phyloP scores from a whole-genome alignment of 2,113 vertebrate genomes.

The Theropithecus gelada region DNA sequence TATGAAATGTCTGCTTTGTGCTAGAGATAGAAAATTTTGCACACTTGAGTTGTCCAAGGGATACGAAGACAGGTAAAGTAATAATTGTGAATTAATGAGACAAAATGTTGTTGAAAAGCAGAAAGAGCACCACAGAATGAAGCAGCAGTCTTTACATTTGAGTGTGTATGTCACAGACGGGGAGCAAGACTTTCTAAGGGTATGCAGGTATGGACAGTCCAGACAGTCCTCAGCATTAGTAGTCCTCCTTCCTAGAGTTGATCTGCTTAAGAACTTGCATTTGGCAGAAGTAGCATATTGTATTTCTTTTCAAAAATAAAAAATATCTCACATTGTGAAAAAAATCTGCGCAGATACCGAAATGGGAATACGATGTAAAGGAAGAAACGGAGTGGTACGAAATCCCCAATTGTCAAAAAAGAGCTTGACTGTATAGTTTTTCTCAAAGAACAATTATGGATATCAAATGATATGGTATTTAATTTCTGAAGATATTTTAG shows the following conservation, averaged over 20 bases:
- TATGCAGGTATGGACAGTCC: rapidly evolving
- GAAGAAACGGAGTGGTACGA: neutral
- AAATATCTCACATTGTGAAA: neutral
- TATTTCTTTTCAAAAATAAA: neutral
- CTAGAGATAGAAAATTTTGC: neutral
- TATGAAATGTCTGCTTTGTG: neutral
- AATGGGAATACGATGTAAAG: neutral
- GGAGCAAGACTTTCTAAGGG: neutral
- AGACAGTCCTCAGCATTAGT: neutral
- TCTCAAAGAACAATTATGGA: neutral
- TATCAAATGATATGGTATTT: neutral
- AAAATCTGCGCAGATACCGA: neutral
- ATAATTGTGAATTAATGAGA: neutral
- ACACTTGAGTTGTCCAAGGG: neutral
- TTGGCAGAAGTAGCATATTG: neutral
- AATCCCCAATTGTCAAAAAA: neutral
- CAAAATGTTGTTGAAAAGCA: neutral
- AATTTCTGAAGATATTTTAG: neutral
- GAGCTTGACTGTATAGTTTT: neutral
- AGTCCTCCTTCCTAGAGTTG: neutral
- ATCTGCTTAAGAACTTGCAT: neutral
- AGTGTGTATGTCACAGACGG: too few species aligned
- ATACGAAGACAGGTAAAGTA: neutral
- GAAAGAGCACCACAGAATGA: rapidly evolving
- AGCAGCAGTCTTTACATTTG: neutral